These are phyloP conservation scores for Nannospalax galili DNA, from an alignment of 2,113 vertebrate species.

Conservation along the genomic window DNA sequence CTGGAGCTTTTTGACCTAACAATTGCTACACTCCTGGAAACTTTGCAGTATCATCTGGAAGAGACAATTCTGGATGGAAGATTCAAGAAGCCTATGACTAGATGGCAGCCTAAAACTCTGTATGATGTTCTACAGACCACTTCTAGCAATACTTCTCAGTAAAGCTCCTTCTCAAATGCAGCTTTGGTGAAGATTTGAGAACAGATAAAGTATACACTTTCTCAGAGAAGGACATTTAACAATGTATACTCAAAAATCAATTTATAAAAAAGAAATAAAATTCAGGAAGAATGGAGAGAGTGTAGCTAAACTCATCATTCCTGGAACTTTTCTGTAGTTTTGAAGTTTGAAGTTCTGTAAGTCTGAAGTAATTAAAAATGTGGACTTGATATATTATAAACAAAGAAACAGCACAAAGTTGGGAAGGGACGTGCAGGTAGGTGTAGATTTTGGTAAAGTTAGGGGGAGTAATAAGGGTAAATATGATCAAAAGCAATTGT, in stretches of 20 bases:
- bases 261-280: background rate
- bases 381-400: background rate
- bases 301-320: background rate
- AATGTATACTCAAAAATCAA: background rate
- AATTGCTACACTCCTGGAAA: background rate
- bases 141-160: background rate
- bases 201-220: background rate
- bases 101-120: background rate
- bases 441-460: no score
- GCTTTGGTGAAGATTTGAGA: background rate
- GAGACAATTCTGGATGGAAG: background rate
- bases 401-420: no score
- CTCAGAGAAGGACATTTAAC: background rate
- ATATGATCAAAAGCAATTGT: no score
- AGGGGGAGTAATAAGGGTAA: no score
- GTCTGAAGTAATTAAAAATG: slow-evolving; percentile 24
- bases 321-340: background rate
- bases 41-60: background rate
- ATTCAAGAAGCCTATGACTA: background rate
- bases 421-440: no score
- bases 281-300: background rate
- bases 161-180: background rate
- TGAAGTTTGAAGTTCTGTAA: background rate
- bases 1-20: background rate
- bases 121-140: background rate